Percentiles rank a stretch among this genome's conserved stretches.
Conservation (phyloP, 2,888 invertebrate species). For the Tridacna crocea region DNA sequence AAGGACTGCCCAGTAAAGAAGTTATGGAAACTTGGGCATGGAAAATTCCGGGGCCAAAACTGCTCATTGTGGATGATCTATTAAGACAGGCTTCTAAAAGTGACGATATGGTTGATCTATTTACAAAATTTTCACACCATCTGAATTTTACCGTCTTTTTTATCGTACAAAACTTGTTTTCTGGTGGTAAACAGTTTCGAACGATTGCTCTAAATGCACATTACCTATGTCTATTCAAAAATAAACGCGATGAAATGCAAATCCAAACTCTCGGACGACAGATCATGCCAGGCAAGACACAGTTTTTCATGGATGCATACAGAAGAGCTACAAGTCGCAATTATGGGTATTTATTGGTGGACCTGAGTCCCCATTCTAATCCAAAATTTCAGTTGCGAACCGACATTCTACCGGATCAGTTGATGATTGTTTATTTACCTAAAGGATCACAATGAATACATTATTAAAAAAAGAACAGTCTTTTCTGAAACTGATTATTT, state of each 20-base stretch:
- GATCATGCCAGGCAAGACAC: slow-evolving; percentile 42
- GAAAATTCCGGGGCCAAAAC: neutral
- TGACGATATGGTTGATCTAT: slow-evolving; percentile 7
- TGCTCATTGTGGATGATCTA: slow-evolving; percentile 8
- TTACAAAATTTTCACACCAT: slow-evolving; percentile 35
- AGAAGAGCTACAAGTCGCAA: slow-evolving; percentile 43
- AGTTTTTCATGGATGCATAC: slow-evolving; percentile 48
- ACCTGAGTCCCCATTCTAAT: slow-evolving; percentile 52
- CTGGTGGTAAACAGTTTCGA: slow-evolving; percentile 39
- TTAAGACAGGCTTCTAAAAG: slow-evolving; percentile 22
- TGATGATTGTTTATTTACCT: slow-evolving; percentile 1
- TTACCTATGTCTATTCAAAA: slow-evolving; percentile 50
- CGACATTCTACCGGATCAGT: slow-evolving; percentile 11
- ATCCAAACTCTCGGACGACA: slow-evolving; percentile 52
- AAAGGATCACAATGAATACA: neutral
- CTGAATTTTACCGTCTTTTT: slow-evolving; percentile 37
- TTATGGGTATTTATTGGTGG: slow-evolving; percentile 49
- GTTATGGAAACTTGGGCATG: slow-evolving; percentile 8
- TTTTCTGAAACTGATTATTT: slow-evolving; percentile 5
- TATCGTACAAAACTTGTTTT: slow-evolving; percentile 48
- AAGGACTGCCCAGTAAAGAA: slow-evolving; percentile 29
- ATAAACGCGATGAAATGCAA: slow-evolving; percentile 49
- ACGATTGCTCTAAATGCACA: slow-evolving; percentile 56
- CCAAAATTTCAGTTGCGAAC: slow-evolving; percentile 26
- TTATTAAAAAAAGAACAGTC: neutral